A percentile compares a stretch with the other conserved stretches of the same genome.
phyloP scores from a whole-genome alignment of 2,113 vertebrate species.

The Erythrolamprus reginae region DNA sequence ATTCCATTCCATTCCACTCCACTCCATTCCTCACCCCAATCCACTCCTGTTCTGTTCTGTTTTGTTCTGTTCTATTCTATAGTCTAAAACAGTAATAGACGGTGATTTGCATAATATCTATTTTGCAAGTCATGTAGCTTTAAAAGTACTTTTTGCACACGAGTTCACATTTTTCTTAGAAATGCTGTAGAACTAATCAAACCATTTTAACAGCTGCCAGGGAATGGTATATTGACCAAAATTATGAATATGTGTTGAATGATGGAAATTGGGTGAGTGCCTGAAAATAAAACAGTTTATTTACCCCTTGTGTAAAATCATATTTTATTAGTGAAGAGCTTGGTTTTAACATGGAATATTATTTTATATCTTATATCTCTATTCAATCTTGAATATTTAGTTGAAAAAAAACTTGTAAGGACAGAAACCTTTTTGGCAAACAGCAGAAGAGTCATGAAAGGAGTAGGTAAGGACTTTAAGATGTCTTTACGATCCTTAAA shows the following conservation, averaged over 20 bases:
- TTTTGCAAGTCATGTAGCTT: conserved; percentile 20
- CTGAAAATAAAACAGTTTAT: conserved; percentile 61
- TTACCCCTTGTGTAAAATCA: conserved; percentile 73
- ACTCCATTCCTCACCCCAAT: too few species aligned
- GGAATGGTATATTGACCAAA: conserved; percentile 62
- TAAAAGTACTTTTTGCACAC: conserved; percentile 29
- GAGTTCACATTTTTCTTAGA: conserved; percentile 44
- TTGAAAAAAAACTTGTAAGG: conserved; percentile 46
- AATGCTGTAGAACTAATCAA: conserved; percentile 67
- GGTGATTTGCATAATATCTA: conserved; percentile 1
- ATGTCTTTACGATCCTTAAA: background rate
- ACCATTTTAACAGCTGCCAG: conserved; percentile 65
- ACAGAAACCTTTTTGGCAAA: conserved; percentile 14
- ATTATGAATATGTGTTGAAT: conserved; percentile 63
- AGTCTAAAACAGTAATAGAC: background rate
- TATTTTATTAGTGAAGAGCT: conserved; percentile 68
- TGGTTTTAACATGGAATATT: conserved; percentile 64
- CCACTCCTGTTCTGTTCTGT: too few species aligned
- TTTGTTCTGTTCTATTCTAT: too few species aligned
- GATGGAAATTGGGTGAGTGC: conserved; percentile 62
- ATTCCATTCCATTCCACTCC: too few species aligned
- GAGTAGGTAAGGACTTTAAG: background rate
- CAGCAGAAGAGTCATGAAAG: conserved; percentile 17
- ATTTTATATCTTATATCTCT: conserved; percentile 62
- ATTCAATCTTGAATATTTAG: conserved; percentile 66